phyloP scores from a whole-genome alignment of 2,888 invertebrate species.

The Morpho deidamia region DNA sequence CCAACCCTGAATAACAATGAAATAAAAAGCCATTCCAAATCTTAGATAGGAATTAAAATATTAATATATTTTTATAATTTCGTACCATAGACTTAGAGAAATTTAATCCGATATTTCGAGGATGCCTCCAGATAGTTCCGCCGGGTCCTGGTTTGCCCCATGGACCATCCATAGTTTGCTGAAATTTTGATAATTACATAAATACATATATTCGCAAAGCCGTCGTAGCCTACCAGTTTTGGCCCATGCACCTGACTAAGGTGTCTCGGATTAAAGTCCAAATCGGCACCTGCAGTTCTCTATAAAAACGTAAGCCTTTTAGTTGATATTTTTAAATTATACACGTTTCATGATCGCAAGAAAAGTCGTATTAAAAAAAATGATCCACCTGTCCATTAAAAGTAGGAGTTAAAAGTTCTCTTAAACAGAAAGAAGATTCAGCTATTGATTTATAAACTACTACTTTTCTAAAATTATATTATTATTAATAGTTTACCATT shows the following conservation, averaged over 20 bases:
- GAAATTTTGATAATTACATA: slow-evolving; percentile 9
- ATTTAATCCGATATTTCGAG: slow-evolving; percentile 83
- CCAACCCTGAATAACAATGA: slow-evolving; percentile 52
- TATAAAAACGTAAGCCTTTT: no score
- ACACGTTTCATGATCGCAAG: no score
- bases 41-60: not conserved
- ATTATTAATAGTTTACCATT: slow-evolving; percentile 64
- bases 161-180: slow-evolving; percentile 70
- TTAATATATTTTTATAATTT: not conserved
- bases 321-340: no score
- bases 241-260: no score
- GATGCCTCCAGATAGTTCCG: slow-evolving; percentile 86
- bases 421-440: no score
- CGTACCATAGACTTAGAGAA: slow-evolving; percentile 88
- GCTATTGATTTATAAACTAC: no score
- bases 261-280: no score
- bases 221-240: not conserved
- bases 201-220: not conserved
- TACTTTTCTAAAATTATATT: not conserved
- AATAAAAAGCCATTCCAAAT: no score
- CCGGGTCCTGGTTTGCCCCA: slow-evolving; percentile 86
- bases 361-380: no score
- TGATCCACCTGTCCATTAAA: no score
- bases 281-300: no score
- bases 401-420: no score